phyloP scores from a whole-genome alignment of 2,888 invertebrate species.

The Caenorhabditis drosophilae region DNA sequence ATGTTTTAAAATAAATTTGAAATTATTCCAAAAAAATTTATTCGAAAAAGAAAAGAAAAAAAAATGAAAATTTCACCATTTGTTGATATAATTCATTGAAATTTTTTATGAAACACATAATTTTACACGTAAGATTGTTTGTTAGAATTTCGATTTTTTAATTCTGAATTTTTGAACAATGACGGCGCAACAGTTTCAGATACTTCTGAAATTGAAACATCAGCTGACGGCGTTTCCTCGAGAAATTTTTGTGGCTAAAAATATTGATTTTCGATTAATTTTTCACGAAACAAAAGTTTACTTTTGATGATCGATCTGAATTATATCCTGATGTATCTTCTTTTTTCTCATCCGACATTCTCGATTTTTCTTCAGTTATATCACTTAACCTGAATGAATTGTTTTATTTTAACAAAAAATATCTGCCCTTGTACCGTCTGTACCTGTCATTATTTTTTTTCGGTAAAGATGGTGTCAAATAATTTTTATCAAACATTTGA shows the following conservation, averaged over 20 bases:
- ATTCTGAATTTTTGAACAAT: conserved; percentile 22
- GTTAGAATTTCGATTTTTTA: conserved; percentile 6
- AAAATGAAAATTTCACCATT: too few species aligned
- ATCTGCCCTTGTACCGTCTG: too few species aligned
- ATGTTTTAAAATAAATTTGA: too few species aligned
- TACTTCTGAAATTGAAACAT: conserved; percentile 33
- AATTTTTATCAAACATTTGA: too few species aligned
- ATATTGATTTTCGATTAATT: neutral
- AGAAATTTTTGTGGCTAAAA: neutral
- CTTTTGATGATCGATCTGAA: neutral
- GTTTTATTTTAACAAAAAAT: neutral
- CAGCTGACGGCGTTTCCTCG: conserved; percentile 10
- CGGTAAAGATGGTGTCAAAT: too few species aligned
- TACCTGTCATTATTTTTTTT: too few species aligned
- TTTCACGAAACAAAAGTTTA: neutral
- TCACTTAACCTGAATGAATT: conserved; percentile 1
- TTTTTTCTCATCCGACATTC: neutral
- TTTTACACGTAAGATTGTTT: conserved; percentile 37
- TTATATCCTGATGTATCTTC: conserved; percentile 4
- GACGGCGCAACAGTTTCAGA: conserved; percentile 27
- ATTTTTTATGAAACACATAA: too few species aligned
- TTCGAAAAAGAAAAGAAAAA: too few species aligned
- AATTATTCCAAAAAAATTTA: too few species aligned
- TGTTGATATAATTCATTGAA: too few species aligned
- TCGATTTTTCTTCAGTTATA: conserved; percentile 5